These are phyloP conservation scores for Rhadinocentrus ornatus DNA, from an alignment of 2,797 vertebrate genomes.

Conservation along the genomic window DNA sequence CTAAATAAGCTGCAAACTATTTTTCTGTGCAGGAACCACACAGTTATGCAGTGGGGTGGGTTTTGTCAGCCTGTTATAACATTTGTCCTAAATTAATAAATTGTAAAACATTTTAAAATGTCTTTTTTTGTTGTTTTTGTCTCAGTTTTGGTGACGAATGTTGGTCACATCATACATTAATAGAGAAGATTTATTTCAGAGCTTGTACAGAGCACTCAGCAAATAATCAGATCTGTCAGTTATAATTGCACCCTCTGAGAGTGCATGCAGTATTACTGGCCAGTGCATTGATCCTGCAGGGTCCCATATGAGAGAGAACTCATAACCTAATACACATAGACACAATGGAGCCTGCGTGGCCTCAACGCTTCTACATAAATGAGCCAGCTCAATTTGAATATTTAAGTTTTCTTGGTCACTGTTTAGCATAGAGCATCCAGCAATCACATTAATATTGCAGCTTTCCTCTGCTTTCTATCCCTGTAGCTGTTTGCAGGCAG, in stretches of 20 bases:
- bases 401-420: neutral
- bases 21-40: neutral
- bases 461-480: constrained; percentile 39
- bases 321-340: constrained; percentile 79
- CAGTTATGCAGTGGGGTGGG: neutral
- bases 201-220: constrained; percentile 76
- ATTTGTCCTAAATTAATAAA: neutral
- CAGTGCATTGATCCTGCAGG: constrained; percentile 75
- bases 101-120: constrained; percentile 15
- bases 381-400: neutral
- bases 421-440: neutral
- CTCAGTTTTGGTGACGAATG: constrained; percentile 7
- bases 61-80: neutral
- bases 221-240: constrained; percentile 78
- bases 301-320: constrained; percentile 69
- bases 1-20: neutral
- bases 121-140: constrained; percentile 23
- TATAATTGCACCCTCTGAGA: constrained; percentile 78
- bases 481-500: constrained; percentile 41
- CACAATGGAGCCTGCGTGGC: constrained; percentile 68
- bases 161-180: constrained; percentile 34
- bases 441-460: constrained; percentile 17
- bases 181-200: constrained; percentile 48
- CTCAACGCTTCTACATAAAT: neutral
- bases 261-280: constrained; percentile 76